Evolutionary conservation across 2,888 invertebrate genomes (phyloP).

Genomic region (Vesta saturnalis): DNA sequence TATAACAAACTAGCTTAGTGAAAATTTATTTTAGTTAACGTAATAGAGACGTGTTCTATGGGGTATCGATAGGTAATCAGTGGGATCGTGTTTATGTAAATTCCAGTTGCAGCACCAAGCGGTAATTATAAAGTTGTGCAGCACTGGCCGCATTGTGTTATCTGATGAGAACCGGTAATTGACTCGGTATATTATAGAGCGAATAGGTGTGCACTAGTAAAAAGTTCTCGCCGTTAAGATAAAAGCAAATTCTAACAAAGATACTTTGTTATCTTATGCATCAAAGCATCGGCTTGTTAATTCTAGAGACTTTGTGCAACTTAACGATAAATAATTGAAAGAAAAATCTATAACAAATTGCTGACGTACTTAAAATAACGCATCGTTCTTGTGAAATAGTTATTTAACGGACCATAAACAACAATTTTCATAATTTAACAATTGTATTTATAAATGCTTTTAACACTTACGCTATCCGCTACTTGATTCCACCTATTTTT

Average conservation of each 20-base stretch:
- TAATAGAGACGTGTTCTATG: conserved; percentile 39
- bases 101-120: conserved; percentile 54
- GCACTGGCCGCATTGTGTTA: conserved; percentile 57
- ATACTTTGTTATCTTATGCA: conserved; percentile 32
- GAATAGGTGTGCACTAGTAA: conserved; percentile 61
- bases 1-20: neutral
- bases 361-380: neutral
- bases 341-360: neutral
- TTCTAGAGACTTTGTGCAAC: conserved; percentile 9
- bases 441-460: conserved; percentile 17
- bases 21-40: conserved; percentile 26
- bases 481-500: conserved; percentile 22
- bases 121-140: conserved; percentile 60
- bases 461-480: conserved; percentile 13
- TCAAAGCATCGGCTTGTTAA: conserved; percentile 30
- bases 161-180: conserved; percentile 61
- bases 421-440: no score
- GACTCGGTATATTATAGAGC: conserved; percentile 61
- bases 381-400: no score
- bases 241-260: conserved; percentile 44
- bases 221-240: conserved; percentile 61
- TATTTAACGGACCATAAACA: no score
- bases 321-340: conserved; percentile 22
- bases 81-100: conserved; percentile 61
- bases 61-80: conserved; percentile 56